These are phyloP conservation scores for Recurvirostra avosetta DNA, from an alignment of 2,113 vertebrate species.

Conservation along the genomic window DNA sequence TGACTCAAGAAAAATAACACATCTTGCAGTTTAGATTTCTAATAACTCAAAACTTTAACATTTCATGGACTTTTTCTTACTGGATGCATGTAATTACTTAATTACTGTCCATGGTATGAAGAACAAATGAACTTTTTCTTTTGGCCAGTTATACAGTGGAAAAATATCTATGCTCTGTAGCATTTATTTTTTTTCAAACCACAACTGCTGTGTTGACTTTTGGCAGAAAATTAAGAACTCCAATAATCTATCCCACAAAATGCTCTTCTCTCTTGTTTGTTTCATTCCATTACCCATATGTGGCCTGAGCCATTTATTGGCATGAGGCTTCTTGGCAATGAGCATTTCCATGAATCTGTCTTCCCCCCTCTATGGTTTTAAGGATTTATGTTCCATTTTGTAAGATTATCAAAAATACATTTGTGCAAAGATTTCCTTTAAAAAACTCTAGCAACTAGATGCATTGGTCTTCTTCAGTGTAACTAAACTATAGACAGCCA, in stretches of 20 bases:
- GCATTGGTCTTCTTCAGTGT: background rate
- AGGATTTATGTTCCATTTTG: background rate
- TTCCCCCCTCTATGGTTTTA: background rate
- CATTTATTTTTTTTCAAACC: background rate
- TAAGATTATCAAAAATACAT: background rate
- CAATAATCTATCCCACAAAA: background rate
- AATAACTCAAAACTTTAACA: background rate
- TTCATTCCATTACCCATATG: background rate
- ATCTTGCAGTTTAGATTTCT: background rate
- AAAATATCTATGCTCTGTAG: background rate
- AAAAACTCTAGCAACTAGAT: background rate
- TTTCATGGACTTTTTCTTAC: background rate
- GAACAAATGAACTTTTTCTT: background rate
- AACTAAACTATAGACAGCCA: background rate
- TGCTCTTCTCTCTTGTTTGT: background rate
- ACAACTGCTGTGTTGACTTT: background rate
- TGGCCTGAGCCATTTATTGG: background rate
- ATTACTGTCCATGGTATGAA: background rate
- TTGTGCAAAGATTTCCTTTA: background rate
- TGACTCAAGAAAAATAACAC: background rate
- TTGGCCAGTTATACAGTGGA: background rate
- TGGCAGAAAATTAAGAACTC: background rate
- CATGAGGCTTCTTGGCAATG: background rate
- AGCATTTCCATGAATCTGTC: background rate
- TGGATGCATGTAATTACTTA: background rate